These are phyloP conservation scores for Nephotettix cincticeps DNA, from an alignment of 1,140 invertebrate genomes.

Conservation along the genomic window DNA sequence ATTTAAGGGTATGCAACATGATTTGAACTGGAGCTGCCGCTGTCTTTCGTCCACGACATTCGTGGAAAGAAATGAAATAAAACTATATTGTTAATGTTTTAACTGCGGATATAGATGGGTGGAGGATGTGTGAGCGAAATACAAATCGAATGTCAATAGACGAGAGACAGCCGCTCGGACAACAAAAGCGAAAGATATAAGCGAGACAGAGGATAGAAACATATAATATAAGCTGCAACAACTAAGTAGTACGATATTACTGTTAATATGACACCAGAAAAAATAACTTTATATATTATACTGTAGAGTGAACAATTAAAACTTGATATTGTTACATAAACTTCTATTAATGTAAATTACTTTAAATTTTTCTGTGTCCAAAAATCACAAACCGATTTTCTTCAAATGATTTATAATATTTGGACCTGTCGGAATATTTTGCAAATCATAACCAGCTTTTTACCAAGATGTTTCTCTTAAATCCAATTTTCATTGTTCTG, in stretches of 20 bases:
- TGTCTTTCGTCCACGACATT: background rate
- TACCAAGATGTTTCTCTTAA: constrained; percentile 14
- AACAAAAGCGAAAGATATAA: constrained; percentile 1
- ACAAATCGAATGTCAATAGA: constrained; percentile 19
- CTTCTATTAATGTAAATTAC: constrained; percentile 25
- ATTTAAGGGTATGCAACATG: background rate
- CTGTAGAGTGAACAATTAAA: constrained; percentile 27
- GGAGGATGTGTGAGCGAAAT: background rate
- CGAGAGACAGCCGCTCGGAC: constrained; percentile 5
- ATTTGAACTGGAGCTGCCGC: background rate
- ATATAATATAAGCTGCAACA: constrained; percentile 26
- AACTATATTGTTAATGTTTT: background rate
- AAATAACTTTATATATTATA: constrained; percentile 27
- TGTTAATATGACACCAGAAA: constrained; percentile 32
- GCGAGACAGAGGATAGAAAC: background rate
- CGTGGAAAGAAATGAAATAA: background rate
- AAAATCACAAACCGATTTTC: constrained; percentile 8
- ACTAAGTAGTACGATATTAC: constrained; percentile 28
- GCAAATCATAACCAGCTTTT: constrained; percentile 28
- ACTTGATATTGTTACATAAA: constrained; percentile 28
- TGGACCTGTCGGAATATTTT: constrained; percentile 21
- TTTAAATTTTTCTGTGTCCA: constrained; percentile 24
- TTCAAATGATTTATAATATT: constrained; percentile 1
- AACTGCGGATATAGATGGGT: background rate
- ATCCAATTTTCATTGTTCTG: constrained; percentile 20